phyloP scores from a whole-genome alignment of 1,140 invertebrate species.

The silkworm (Bombyx mori) region ASM3026992v2 NC_085115.1:7021001-7021500 shows the following conservation, averaged over 20 bases:
- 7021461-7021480: too few relatives aligned
- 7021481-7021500: too few relatives aligned
- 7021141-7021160: slow-evolving; percentile 71
- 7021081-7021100: too few relatives aligned
- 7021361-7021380: too few relatives aligned
- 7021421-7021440: too few relatives aligned
- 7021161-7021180: slow-evolving; percentile 68
- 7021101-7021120: too few relatives aligned
- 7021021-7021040: too few relatives aligned
- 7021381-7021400: neutral
- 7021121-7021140: slow-evolving; percentile 7
- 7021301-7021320: slow-evolving; percentile 82
- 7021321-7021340: slow-evolving; percentile 82
- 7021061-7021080: too few relatives aligned
- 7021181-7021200: slow-evolving; percentile 80
- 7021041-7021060: too few relatives aligned
- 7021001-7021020: too few relatives aligned
- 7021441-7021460: too few relatives aligned
- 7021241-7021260: slow-evolving; percentile 73
- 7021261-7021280: slow-evolving; percentile 80
- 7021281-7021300: slow-evolving; percentile 77
- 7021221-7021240: slow-evolving; percentile 76
- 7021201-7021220: slow-evolving; percentile 76
- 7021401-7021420: neutral
- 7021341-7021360: slow-evolving; percentile 36